Conservation (phyloP, 2,113 vertebrate genomes). For the Indicator maculatus region DNA sequence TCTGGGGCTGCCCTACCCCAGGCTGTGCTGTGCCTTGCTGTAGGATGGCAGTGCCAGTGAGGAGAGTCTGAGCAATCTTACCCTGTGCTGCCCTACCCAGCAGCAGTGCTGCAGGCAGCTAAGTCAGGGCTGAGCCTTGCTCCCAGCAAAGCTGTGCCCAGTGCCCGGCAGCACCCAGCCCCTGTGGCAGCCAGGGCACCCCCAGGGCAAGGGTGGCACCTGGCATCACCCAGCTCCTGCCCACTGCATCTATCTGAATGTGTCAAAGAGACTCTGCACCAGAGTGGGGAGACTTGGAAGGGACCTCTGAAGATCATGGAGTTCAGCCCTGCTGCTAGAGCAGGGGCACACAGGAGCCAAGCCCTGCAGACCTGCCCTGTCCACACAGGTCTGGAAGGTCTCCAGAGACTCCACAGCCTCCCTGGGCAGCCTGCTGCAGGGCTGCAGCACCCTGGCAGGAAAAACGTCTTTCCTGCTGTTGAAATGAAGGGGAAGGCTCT, state of each 20-base stretch:
- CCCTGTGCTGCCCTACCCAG: neutral
- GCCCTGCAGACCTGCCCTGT: too few species aligned
- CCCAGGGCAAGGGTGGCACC: neutral
- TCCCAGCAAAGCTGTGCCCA: neutral
- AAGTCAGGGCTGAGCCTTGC: constrained; percentile 19
- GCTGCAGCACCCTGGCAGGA: too few species aligned
- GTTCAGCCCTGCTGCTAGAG: too few species aligned
- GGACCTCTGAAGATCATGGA: too few species aligned
- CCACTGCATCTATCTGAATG: constrained; percentile 46
- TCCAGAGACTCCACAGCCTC: too few species aligned
- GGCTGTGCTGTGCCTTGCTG: neutral
- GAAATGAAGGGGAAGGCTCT: neutral
- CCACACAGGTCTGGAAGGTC: too few species aligned
- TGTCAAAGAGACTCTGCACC: neutral
- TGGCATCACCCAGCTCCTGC: neutral
- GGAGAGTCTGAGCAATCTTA: constrained; percentile 32
- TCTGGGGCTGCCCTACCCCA: neutral
- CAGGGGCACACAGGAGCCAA: too few species aligned
- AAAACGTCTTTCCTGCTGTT: too few species aligned
- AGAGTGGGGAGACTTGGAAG: too few species aligned
- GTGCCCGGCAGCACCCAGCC: neutral
- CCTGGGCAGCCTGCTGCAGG: too few species aligned
- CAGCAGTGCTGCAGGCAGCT: constrained; percentile 26
- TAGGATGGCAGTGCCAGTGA: neutral
- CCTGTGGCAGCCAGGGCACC: constrained; percentile 22